Conservation (phyloP, 2,113 vertebrate species). For the Ciconia stormi region DNA sequence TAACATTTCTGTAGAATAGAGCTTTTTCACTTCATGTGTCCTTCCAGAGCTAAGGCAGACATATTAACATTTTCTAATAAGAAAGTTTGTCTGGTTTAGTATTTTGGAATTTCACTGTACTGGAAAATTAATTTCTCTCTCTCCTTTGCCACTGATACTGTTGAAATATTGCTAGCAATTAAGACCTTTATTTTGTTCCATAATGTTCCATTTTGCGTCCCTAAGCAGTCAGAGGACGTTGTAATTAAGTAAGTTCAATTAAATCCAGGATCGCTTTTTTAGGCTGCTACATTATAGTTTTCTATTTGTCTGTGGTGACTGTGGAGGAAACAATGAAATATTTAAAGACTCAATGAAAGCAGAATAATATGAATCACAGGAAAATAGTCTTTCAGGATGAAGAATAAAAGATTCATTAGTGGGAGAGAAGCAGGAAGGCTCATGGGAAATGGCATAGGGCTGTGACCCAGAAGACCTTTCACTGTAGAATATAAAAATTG, state of each 20-base stretch:
- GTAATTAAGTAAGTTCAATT: not conserved
- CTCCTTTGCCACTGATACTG: not conserved
- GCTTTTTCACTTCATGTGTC: not conserved
- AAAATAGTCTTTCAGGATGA: not conserved
- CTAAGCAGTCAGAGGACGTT: not conserved
- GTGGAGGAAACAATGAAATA: not conserved
- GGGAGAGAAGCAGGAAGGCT: not conserved
- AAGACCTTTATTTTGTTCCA: not conserved
- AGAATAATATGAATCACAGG: not conserved
- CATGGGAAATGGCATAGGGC: not conserved
- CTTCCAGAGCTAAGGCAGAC: not conserved
- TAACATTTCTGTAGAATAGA: not conserved
- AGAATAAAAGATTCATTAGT: not conserved
- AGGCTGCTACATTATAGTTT: not conserved
- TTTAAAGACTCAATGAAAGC: not conserved
- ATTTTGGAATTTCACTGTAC: not conserved
- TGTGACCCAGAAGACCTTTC: not conserved
- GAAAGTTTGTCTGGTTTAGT: not conserved
- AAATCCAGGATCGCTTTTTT: not conserved
- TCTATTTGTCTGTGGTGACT: not conserved
- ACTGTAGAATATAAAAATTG: not conserved
- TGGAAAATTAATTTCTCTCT: not conserved
- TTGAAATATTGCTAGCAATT: not conserved
- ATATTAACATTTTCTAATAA: not conserved
- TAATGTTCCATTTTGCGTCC: not conserved